Evolutionary conservation across 2,888 invertebrate genomes (phyloP).

Genomic region (Philonicus albiceps): DNA sequence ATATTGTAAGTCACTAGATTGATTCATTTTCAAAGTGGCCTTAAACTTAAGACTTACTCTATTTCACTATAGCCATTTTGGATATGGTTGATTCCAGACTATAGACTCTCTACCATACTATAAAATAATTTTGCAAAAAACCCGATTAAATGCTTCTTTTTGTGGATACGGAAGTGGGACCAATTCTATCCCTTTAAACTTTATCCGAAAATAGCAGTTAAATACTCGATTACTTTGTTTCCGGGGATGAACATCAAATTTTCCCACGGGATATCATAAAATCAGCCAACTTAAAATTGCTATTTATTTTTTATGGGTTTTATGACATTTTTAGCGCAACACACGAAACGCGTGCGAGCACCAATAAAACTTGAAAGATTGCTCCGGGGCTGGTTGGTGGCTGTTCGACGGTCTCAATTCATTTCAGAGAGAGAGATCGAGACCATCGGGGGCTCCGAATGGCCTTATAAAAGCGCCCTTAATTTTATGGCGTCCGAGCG

Average conservation of each 20-base stretch:
- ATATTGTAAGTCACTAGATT: too few species aligned
- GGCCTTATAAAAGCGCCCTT: conserved; percentile 34
- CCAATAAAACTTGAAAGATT: conserved; percentile 25
- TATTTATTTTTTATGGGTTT: conserved; percentile 32
- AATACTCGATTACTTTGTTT: not conserved
- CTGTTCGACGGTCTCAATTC: not conserved
- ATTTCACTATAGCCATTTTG: too few species aligned
- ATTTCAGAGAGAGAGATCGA: not conserved
- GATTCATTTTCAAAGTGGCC: too few species aligned
- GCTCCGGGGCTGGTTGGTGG: not conserved
- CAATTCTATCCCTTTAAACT: not conserved
- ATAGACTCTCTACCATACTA: too few species aligned
- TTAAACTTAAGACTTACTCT: too few species aligned
- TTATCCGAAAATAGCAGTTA: not conserved
- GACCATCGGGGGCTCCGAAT: not conserved
- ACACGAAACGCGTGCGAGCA: conserved; percentile 27
- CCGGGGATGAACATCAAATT: not conserved
- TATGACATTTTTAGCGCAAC: conserved; percentile 25
- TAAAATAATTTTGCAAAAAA: too few species aligned
- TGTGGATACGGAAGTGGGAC: too few species aligned
- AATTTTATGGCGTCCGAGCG: conserved; percentile 13
- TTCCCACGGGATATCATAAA: conserved; percentile 42
- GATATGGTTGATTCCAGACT: too few species aligned
- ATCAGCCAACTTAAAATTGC: conserved; percentile 16
- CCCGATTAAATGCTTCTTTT: too few species aligned